Evolutionary conservation across 2,113 vertebrate genomes (phyloP).

Genomic region (Siniperca knerii): DNA sequence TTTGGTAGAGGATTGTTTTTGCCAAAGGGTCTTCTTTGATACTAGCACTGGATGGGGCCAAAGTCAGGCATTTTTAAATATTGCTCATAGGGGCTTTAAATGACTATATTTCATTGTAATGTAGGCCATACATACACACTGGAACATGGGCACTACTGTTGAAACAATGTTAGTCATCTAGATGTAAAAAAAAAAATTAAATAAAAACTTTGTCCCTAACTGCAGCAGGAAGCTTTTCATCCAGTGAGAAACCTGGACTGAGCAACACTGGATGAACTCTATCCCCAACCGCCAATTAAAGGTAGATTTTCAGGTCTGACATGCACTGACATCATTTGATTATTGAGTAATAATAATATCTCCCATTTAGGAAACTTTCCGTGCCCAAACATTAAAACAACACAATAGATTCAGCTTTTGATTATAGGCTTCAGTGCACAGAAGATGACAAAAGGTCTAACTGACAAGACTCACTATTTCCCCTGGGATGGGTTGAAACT

Average conservation of each 20-base stretch:
- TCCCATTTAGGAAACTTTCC: not conserved
- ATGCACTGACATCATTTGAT: not conserved
- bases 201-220: not conserved
- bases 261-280: not conserved
- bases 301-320: conserved; percentile 26
- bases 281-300: not conserved
- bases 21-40: not conserved
- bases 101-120: not conserved
- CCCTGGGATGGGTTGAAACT: not conserved
- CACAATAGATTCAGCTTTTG: not conserved
- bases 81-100: not conserved
- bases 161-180: not conserved
- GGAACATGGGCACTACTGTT: not conserved
- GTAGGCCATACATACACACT: not conserved
- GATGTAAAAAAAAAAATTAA: not conserved
- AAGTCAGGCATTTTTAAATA: not conserved
- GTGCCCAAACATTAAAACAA: not conserved
- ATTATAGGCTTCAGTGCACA: not conserved
- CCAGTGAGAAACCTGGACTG: not conserved
- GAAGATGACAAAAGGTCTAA: not conserved
- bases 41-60: not conserved
- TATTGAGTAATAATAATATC: not conserved
- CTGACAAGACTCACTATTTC: not conserved
- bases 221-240: not conserved
- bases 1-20: not conserved